These are phyloP conservation scores for Podotricha telesiphe DNA, from an alignment of 2,888 invertebrate genomes.

Conservation along the genomic window DNA sequence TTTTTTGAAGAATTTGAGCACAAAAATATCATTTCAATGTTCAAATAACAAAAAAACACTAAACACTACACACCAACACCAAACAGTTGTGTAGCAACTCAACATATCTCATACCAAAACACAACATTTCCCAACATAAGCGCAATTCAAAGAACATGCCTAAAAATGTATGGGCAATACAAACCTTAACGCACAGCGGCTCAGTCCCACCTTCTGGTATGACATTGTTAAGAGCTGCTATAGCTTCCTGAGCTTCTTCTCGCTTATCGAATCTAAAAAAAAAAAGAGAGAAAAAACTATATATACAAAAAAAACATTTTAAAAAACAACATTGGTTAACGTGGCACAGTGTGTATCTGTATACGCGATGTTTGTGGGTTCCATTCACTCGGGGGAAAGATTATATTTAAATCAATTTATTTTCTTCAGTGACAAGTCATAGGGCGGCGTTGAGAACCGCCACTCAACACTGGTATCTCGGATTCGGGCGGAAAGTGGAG, in stretches of 20 bases:
- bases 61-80: neutral
- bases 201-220: slow-evolving; percentile 93
- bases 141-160: neutral
- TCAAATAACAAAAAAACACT: too few species aligned
- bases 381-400: too few species aligned
- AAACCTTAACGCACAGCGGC: slow-evolving; percentile 90
- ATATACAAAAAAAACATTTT: neutral
- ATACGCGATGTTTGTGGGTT: too few species aligned
- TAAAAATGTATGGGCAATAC: neutral
- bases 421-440: too few species aligned
- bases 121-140: neutral
- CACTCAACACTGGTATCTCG: too few species aligned
- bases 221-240: slow-evolving; percentile 92
- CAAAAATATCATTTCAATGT: too few species aligned
- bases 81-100: neutral
- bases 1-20: too few species aligned
- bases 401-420: too few species aligned
- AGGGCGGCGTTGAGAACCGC: too few species aligned
- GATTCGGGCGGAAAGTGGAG: too few species aligned
- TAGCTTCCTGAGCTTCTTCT: slow-evolving; percentile 95
- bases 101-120: neutral
- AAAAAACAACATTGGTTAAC: too few species aligned
- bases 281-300: slow-evolving; percentile 43
- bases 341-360: too few species aligned
- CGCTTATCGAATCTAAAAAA: slow-evolving; percentile 89